Evolutionary conservation across 2,888 invertebrate genomes (phyloP).

Genomic region (Acleris holmiana): DNA sequence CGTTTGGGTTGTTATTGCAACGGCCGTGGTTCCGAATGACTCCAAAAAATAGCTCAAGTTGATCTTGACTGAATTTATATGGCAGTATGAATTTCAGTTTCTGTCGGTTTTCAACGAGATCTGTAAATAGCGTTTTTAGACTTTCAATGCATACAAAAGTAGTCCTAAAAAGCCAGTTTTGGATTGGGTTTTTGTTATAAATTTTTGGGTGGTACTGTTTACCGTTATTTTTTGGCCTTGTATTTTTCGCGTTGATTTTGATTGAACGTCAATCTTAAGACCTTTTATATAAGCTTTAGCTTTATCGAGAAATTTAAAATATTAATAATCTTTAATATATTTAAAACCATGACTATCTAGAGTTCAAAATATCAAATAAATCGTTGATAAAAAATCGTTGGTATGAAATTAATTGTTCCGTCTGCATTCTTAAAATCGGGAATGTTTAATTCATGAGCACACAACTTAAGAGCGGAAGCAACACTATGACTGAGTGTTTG

Average conservation of each 20-base stretch:
- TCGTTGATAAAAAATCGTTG: slow-evolving; percentile 34
- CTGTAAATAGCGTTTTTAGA: neutral
- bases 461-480: slow-evolving; percentile 14
- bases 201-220: too few relatives aligned
- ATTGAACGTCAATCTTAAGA: too few relatives aligned
- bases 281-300: too few relatives aligned
- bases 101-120: slow-evolving; percentile 3
- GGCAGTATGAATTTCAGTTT: neutral
- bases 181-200: too few relatives aligned
- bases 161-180: slow-evolving; percentile 6
- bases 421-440: slow-evolving; percentile 24
- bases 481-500: slow-evolving; percentile 11
- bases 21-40: too few relatives aligned
- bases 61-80: slow-evolving; percentile 2
- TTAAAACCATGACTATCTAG: slow-evolving; percentile 29
- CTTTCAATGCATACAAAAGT: slow-evolving; percentile 8
- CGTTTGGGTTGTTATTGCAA: too few relatives aligned
- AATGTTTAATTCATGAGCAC: slow-evolving; percentile 18
- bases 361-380: slow-evolving; percentile 41
- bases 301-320: too few relatives aligned
- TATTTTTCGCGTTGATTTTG: too few relatives aligned
- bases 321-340: neutral
- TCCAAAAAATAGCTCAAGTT: too few relatives aligned
- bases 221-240: too few relatives aligned
- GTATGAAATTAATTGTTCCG: slow-evolving; percentile 36